Conservation (phyloP, 2,888 invertebrate genomes). For the Drosophila anceps region DNA sequence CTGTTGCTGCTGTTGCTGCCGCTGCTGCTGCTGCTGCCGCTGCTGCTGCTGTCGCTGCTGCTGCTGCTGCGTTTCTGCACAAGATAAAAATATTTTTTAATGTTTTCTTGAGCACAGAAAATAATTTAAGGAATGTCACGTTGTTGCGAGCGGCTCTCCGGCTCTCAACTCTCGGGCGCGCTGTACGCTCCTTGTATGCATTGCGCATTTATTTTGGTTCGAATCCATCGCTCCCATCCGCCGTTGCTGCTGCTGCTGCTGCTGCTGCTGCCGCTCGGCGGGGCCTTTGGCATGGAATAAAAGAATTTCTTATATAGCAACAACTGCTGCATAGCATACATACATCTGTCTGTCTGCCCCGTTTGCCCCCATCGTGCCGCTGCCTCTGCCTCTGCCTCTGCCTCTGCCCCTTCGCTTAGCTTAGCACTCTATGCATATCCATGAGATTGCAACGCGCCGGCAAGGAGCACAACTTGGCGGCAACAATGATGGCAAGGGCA, state of each 20-base stretch:
- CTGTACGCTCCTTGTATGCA: conserved; percentile 71
- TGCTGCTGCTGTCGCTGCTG: conserved; percentile 43
- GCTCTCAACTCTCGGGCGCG: conserved; percentile 31
- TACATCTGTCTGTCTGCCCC: conserved; percentile 46
- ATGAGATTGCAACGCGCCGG: conserved; percentile 59
- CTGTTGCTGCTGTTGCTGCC: conserved; percentile 49
- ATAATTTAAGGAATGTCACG: conserved; percentile 81
- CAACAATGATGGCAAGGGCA: conserved; percentile 49
- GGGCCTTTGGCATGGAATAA: conserved; percentile 64
- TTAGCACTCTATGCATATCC: conserved; percentile 66
- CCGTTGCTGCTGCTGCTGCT: conserved; percentile 17
- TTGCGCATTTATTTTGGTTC: conserved; percentile 73
- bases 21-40: conserved; percentile 43
- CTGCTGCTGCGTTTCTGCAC: conserved; percentile 62
- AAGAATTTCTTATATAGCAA: conserved; percentile 79
- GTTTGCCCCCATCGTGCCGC: not conserved
- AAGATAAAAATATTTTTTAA: conserved; percentile 80
- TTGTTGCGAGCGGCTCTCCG: conserved; percentile 63
- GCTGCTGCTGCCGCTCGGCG: conserved; percentile 7
- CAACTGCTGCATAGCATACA: conserved; percentile 74
- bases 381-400: too few species aligned
- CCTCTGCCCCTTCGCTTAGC: not conserved
- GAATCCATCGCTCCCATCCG: conserved; percentile 21
- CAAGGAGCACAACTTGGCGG: conserved; percentile 31
- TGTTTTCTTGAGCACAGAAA: conserved; percentile 81